Evolutionary conservation across 2,797 vertebrate genomes (phyloP).

Genomic region (Helostoma temminkii): DNA sequence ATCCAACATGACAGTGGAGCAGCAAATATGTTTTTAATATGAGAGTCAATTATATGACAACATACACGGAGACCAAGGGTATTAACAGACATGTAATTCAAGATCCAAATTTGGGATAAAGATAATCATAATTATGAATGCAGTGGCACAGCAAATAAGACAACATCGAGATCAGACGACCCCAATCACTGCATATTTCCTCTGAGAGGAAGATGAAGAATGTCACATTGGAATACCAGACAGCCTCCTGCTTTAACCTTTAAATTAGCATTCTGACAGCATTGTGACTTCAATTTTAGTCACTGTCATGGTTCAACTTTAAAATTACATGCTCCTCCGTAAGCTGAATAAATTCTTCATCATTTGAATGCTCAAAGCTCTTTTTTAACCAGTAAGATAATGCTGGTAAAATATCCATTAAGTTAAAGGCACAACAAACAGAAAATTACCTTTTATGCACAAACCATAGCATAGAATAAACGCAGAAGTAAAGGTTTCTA

Average conservation of each 20-base stretch:
- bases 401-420: background rate
- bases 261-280: background rate
- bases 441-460: conserved; percentile 8
- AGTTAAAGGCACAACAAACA: conserved; percentile 7
- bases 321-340: background rate
- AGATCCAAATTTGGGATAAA: conserved; percentile 17
- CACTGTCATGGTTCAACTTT: conserved; percentile 8
- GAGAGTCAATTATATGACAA: background rate
- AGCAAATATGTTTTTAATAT: conserved; percentile 12
- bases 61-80: background rate
- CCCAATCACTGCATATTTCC: conserved; percentile 23
- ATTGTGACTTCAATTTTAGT: background rate
- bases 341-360: background rate
- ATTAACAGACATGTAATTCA: background rate
- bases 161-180: conserved; percentile 13
- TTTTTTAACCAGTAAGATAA: conserved; percentile 1
- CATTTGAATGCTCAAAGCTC: background rate
- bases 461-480: too few relatives aligned
- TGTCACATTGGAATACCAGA: background rate
- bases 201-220: too few relatives aligned
- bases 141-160: conserved; percentile 7
- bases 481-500: background rate
- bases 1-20: background rate
- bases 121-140: conserved; percentile 5
- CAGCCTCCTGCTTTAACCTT: background rate